A percentile compares a stretch with the other conserved stretches of the same genome.
Evolutionary conservation across 2,888 invertebrate genomes (phyloP).

Genomic region (Diabrotica balteata): DNA sequence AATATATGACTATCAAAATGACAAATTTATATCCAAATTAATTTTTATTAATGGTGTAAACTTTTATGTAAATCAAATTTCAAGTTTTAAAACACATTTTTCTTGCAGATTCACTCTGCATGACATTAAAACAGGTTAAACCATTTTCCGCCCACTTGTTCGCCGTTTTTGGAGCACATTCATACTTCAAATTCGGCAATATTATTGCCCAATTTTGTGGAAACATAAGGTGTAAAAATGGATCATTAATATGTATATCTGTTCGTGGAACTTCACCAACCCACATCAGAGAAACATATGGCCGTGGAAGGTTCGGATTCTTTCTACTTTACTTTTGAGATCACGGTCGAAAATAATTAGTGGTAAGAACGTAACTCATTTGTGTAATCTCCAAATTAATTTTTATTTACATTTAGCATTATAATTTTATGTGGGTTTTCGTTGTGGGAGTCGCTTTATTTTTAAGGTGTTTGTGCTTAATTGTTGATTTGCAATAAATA

Average conservation of each 20-base stretch:
- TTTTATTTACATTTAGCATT: conserved; percentile 15
- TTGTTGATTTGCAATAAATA: neutral
- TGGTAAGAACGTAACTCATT: neutral
- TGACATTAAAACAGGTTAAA: too few species aligned
- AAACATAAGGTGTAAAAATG: conserved; percentile 4
- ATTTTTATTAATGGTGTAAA: too few species aligned
- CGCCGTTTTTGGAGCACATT: neutral
- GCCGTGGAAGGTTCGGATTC: neutral
- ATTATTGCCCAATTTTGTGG: neutral
- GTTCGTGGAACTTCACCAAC: neutral
- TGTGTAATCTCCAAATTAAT: conserved; percentile 6
- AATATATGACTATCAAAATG: too few species aligned
- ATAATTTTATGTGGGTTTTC: conserved; percentile 6
- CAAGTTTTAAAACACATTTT: too few species aligned
- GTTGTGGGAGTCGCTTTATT: conserved; percentile 13
- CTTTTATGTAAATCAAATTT: too few species aligned
- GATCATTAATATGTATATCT: conserved; percentile 1
- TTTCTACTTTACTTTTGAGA: conserved; percentile 16
- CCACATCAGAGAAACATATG: conserved; percentile 5
- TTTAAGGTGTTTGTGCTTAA: conserved; percentile 3
- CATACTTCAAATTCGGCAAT: neutral
- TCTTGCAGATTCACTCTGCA: too few species aligned
- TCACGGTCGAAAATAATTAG: conserved; percentile 23
- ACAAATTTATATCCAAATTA: too few species aligned
- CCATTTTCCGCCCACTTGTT: neutral